Conservation (phyloP, 2,888 invertebrate species). For the Anoncus sp. region DNA sequence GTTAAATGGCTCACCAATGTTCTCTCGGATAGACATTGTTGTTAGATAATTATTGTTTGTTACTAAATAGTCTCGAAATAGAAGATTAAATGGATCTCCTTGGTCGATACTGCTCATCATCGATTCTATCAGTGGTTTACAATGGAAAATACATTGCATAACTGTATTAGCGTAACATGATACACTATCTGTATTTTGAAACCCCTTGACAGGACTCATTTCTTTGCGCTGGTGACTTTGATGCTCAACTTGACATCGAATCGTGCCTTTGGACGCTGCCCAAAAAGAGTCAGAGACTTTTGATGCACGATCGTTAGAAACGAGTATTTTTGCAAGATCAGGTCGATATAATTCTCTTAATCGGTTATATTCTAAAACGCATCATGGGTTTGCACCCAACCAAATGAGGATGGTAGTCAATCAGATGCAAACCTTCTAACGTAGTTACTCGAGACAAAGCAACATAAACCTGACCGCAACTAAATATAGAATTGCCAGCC, state of each 20-base stretch:
- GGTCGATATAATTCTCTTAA: slow-evolving; percentile 60
- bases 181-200: slow-evolving; percentile 37
- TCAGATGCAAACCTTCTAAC: slow-evolving; percentile 63
- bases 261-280: slow-evolving; percentile 18
- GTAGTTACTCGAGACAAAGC: slow-evolving; percentile 65
- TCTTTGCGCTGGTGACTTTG: background rate
- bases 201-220: slow-evolving; percentile 20
- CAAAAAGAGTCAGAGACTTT: slow-evolving; percentile 43
- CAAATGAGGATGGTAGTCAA: slow-evolving; percentile 64
- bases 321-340: slow-evolving; percentile 28
- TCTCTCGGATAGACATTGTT: too few relatives aligned
- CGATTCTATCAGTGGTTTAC: background rate
- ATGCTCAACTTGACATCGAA: background rate
- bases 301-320: background rate
- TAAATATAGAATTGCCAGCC: slow-evolving; percentile 60
- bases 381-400: slow-evolving; percentile 54
- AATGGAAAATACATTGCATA: slow-evolving; percentile 47
- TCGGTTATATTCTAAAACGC: slow-evolving; percentile 66
- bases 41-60: too few relatives aligned
- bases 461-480: slow-evolving; percentile 66
- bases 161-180: slow-evolving; percentile 34
- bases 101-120: background rate
- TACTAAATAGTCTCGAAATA: too few relatives aligned
- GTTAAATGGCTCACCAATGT: too few relatives aligned
- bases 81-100: too few relatives aligned